phyloP scores from a whole-genome alignment of 2,797 vertebrate genomes.

The Megaceryle alcyon region DNA sequence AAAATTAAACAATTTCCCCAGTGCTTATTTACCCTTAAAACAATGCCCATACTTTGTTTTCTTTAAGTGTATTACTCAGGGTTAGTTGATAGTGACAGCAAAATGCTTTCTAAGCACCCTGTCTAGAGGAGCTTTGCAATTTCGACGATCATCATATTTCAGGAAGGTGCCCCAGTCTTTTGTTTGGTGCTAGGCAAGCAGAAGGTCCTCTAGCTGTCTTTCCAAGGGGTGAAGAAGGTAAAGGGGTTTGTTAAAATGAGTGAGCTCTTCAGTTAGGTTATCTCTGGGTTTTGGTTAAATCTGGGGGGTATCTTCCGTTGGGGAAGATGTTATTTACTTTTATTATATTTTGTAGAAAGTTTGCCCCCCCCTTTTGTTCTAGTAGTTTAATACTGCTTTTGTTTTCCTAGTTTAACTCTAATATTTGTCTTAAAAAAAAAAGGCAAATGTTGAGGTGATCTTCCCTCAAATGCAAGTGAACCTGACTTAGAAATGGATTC shows the following conservation, averaged over 20 bases:
- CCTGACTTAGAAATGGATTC: background rate
- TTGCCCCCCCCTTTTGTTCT: background rate
- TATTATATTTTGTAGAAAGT: background rate
- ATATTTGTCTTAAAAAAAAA: constrained; percentile 70
- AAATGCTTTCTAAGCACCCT: constrained; percentile 78
- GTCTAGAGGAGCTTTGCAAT: constrained; percentile 76
- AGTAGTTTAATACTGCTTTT: constrained; percentile 76
- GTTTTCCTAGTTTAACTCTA: constrained; percentile 78
- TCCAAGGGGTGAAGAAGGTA: constrained; percentile 67
- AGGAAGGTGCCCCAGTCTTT: constrained; percentile 84
- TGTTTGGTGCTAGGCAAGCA: constrained; percentile 84
- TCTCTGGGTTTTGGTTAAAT: background rate
- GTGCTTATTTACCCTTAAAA: constrained; percentile 58
- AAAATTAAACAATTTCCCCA: background rate
- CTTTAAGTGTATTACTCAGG: constrained; percentile 66
- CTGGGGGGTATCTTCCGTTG: background rate
- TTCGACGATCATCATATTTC: constrained; percentile 88
- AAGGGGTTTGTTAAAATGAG: constrained; percentile 67
- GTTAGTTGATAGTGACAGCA: constrained; percentile 75
- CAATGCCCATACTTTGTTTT: constrained; percentile 53
- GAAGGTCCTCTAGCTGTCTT: constrained; percentile 79
- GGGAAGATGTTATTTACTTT: constrained; percentile 9
- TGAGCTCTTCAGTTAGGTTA: constrained; percentile 39
- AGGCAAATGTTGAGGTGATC: constrained; percentile 30
- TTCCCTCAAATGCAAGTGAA: background rate